These are phyloP conservation scores for Alexandromys fortis DNA, from an alignment of 2,113 vertebrate species.

Conservation along the genomic window DNA sequence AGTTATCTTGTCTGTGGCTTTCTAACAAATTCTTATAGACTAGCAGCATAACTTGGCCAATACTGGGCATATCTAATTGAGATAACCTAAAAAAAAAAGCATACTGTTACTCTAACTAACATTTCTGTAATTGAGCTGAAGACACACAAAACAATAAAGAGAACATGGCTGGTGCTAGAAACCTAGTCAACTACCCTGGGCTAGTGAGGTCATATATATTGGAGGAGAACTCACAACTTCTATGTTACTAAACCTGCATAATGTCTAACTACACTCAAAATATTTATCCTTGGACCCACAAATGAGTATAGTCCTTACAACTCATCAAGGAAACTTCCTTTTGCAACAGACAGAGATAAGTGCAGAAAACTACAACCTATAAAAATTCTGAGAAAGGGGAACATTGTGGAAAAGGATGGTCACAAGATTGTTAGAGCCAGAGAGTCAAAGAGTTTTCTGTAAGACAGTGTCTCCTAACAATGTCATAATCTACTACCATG, in stretches of 20 bases:
- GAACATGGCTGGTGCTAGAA: background rate
- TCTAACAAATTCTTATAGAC: conserved; percentile 10
- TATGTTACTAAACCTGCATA: background rate
- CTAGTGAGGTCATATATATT: background rate
- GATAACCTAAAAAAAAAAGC: background rate
- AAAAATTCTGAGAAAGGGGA: background rate
- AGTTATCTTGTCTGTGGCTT: background rate
- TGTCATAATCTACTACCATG: background rate
- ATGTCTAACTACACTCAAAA: background rate
- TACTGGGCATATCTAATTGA: background rate
- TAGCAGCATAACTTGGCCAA: background rate
- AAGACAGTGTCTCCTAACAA: background rate
- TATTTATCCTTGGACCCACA: background rate
- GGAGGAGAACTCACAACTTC: background rate
- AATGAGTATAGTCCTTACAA: background rate
- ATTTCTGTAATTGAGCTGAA: background rate
- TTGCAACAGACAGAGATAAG: background rate
- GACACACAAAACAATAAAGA: background rate
- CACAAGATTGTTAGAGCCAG: background rate
- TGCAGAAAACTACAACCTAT: background rate
- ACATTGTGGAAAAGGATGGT: rapidly evolving
- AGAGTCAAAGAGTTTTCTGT: background rate
- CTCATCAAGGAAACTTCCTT: background rate
- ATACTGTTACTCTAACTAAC: background rate
- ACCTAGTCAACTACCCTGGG: background rate